Conservation (phyloP, 2,888 invertebrate species). For the Baronia brevicornis region DNA sequence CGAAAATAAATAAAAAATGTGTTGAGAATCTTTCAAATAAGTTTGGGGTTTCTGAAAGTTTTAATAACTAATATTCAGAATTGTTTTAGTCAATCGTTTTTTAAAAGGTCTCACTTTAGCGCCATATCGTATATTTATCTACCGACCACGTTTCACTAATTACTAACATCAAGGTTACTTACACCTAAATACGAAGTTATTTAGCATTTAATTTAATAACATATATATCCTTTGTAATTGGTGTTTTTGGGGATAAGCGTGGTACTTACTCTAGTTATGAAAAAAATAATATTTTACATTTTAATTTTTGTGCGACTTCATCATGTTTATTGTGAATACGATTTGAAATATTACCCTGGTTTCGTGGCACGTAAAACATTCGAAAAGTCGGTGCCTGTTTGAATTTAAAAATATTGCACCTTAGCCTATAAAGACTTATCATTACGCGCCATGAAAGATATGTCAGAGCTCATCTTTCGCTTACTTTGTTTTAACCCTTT, state of each 20-base stretch:
- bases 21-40: too few species aligned
- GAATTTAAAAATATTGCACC: constrained; percentile 16
- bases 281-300: constrained; percentile 23
- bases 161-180: constrained; percentile 57
- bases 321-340: too few species aligned
- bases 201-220: constrained; percentile 30
- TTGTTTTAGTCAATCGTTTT: too few species aligned
- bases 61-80: too few species aligned
- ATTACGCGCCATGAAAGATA: constrained; percentile 22
- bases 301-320: constrained; percentile 32
- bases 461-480: too few species aligned
- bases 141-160: constrained; percentile 66
- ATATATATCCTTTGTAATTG: constrained; percentile 39
- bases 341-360: constrained; percentile 49
- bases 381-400: constrained; percentile 34
- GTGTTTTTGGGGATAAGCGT: constrained; percentile 48
- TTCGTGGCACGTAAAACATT: constrained; percentile 48
- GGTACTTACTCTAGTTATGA: constrained; percentile 30
- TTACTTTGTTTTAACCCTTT: too few species aligned
- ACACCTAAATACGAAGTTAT: constrained; percentile 41
- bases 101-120: constrained; percentile 21
- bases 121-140: constrained; percentile 30
- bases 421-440: too few species aligned
- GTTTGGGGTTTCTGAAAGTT: too few species aligned
- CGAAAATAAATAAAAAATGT: too few species aligned